phyloP scores from a whole-genome alignment of 1,140 invertebrate genomes.

The Hestina assimilis region DNA sequence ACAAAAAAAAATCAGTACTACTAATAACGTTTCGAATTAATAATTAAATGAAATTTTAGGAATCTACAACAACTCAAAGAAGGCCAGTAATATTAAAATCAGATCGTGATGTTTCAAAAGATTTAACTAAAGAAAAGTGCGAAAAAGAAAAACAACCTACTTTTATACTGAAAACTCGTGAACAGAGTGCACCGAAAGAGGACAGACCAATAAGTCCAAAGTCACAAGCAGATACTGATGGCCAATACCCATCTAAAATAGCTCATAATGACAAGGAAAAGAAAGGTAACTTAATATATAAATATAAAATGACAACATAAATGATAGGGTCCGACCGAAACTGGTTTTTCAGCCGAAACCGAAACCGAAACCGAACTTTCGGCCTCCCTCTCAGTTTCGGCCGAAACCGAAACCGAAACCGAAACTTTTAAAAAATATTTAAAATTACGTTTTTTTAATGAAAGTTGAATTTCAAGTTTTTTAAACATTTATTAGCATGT shows the following conservation, averaged over 20 bases:
- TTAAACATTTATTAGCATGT: too few relatives aligned
- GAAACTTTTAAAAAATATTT: too few relatives aligned
- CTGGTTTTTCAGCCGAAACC: not conserved
- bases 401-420: too few relatives aligned
- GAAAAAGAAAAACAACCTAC: conserved; percentile 75
- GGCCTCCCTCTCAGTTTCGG: too few relatives aligned
- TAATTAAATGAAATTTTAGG: conserved; percentile 42
- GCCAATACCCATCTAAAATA: conserved; percentile 64
- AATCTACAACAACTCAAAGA: conserved; percentile 40
- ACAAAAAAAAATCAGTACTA: not conserved
- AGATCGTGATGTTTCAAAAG: conserved; percentile 61
- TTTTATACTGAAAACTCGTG: conserved; percentile 72
- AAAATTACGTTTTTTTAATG: too few relatives aligned
- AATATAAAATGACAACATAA: not conserved
- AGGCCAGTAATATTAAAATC: conserved; percentile 72
- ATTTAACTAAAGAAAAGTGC: conserved; percentile 50
- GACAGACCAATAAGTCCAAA: conserved; percentile 70
- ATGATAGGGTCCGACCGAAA: too few relatives aligned
- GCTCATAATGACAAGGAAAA: conserved; percentile 76
- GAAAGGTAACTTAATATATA: conserved; percentile 33
- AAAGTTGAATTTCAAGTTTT: too few relatives aligned
- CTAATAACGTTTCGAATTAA: not conserved
- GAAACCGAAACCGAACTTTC: not conserved
- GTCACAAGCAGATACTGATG: conserved; percentile 49
- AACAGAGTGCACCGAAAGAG: conserved; percentile 70